Evolutionary conservation across 2,888 invertebrate genomes (phyloP).

Genomic region (Candidula unifasciata): DNA sequence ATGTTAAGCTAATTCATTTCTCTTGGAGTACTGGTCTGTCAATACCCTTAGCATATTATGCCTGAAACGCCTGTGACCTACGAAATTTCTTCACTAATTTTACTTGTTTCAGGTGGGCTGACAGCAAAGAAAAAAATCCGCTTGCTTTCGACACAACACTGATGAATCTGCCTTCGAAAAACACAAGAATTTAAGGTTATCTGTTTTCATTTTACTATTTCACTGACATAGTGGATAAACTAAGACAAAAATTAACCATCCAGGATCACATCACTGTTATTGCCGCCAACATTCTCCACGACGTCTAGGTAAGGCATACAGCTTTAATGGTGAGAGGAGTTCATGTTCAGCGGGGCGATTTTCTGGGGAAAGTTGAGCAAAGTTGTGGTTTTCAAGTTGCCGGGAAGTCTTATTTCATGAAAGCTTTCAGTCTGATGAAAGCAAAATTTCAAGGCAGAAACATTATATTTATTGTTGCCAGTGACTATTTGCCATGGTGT

Average conservation of each 20-base stretch:
- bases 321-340: neutral
- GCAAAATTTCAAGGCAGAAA: neutral
- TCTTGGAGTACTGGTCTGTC: neutral
- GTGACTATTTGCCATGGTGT: conserved; percentile 37
- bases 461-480: conserved; percentile 15
- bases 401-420: neutral
- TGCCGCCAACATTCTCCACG: neutral
- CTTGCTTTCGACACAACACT: neutral
- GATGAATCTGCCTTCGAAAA: neutral
- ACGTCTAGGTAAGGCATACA: neutral
- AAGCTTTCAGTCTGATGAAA: conserved; percentile 36
- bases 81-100: neutral
- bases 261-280: neutral
- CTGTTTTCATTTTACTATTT: conserved; percentile 21
- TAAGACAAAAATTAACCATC: conserved; percentile 14
- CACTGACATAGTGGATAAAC: neutral
- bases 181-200: neutral
- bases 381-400: neutral
- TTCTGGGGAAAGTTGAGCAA: neutral
- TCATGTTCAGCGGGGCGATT: conserved; percentile 29
- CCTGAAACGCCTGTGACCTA: neutral
- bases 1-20: too few relatives aligned
- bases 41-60: too few relatives aligned
- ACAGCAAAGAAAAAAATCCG: neutral
- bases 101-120: neutral